Conservation (phyloP, 2,797 vertebrate genomes). For the Tragelaphus eurycerus region DNA sequence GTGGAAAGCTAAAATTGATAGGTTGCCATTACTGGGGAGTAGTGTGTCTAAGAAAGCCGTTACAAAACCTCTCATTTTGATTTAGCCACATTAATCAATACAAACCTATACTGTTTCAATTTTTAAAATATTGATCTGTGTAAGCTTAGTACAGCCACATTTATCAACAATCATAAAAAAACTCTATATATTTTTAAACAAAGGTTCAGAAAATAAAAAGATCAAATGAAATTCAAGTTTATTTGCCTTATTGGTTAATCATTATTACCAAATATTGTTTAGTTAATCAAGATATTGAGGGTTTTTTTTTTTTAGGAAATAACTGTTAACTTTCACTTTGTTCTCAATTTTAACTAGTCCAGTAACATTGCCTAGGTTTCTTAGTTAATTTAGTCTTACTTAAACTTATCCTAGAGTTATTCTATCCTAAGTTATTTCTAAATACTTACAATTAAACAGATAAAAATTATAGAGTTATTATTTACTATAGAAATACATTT, state of each 20-base stretch:
- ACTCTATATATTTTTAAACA: slow-evolving; percentile 81
- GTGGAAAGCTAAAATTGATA: slow-evolving; percentile 99
- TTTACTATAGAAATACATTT: neutral
- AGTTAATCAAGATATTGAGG: neutral
- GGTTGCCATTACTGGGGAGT: slow-evolving; percentile 95
- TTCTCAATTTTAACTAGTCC: neutral
- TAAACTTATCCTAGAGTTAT: neutral
- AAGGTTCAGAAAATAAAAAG: slow-evolving; percentile 68
- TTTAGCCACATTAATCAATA: slow-evolving; percentile 97
- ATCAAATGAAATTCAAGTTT: slow-evolving; percentile 71
- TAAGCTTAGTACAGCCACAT: slow-evolving; percentile 91
- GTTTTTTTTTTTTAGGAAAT: neutral
- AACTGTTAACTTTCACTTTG: neutral
- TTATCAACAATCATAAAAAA: slow-evolving; percentile 92
- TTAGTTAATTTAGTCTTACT: neutral
- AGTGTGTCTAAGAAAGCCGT: slow-evolving; percentile 94
- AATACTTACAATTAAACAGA: neutral
- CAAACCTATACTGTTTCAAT: slow-evolving; percentile 99
- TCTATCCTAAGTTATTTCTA: neutral
- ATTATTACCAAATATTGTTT: slow-evolving; percentile 34
- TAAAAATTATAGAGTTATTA: neutral
- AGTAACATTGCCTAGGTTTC: neutral
- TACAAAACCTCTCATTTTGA: slow-evolving; percentile 97
- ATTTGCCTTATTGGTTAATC: slow-evolving; percentile 58
- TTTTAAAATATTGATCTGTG: slow-evolving; percentile 98